Evolutionary conservation across 2,888 invertebrate genomes (phyloP).

Genomic region (Cacoxenus indagator): DNA sequence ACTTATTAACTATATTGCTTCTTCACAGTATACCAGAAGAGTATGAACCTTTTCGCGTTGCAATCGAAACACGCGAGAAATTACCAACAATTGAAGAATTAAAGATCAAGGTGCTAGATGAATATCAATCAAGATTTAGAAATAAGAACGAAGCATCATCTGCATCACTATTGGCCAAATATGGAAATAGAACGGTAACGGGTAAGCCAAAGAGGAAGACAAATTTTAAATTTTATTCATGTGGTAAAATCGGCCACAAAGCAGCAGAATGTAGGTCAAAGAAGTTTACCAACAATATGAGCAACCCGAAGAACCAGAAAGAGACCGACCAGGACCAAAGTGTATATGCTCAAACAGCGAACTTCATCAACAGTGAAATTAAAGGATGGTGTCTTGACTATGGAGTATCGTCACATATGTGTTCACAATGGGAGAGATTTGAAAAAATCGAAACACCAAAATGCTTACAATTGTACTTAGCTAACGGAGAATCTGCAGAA

Average conservation of each 20-base stretch:
- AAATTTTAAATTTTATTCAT: not conserved
- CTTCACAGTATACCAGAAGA: no score
- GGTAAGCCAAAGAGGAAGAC: not conserved
- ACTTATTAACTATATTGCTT: no score
- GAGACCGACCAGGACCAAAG: no score
- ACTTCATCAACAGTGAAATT: not conserved
- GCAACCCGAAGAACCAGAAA: not conserved
- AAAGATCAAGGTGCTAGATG: no score
- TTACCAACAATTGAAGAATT: no score
- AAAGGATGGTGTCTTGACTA: not conserved
- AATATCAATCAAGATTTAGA: no score
- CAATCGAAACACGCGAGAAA: no score
- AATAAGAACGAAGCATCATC: no score
- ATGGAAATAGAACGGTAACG: no score
- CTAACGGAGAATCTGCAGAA: not conserved
- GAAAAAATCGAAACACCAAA: not conserved
- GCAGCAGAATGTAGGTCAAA: not conserved
- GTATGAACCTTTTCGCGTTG: no score
- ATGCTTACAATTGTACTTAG: not conserved
- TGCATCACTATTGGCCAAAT: no score
- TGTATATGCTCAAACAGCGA: not conserved
- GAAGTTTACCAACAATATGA: not conserved
- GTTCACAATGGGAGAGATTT: not conserved
- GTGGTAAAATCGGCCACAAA: no score
- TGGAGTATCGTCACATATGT: not conserved